Evolutionary conservation across 2,888 invertebrate species (phyloP), one percentile per base, ranked within the genome.

Genomic region (Priapulus caudatus): DNA sequence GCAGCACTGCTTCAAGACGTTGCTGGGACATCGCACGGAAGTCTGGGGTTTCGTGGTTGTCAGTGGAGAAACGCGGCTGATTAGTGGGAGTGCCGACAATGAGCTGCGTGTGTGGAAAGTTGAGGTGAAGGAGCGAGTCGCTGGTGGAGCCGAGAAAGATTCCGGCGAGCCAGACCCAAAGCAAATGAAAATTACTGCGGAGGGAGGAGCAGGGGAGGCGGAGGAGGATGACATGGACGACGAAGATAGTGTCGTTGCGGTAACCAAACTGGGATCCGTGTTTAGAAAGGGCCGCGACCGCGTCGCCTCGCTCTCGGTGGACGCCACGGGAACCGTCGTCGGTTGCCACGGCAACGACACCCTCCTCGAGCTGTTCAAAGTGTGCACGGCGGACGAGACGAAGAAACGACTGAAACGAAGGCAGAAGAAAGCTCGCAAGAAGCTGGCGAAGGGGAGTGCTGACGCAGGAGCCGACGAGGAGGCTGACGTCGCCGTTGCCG

Each of bases 1-100:
- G 3, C 86, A 91, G 63, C 86, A 90, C 65, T 97, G 95, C 70
- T 97, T 97, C 65, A 88, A 87, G 70, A 97, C 97, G 2, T 75
- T 98, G 48, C 82, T 88, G 43, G 92, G 89, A 45, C 73, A 72
- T 57, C 62, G 69, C 23, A 68, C 69, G 56, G 75, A 75, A 66
- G 92, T 92, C 76, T 92, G 92, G 86, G 82, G 84, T 45, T 79
- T 93, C 65, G 78, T 80, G 23, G 72, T 93, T 46, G 69, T 86
- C 22, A 83, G 83, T 65, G 78, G 87, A 63, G 87, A 86, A 64
- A 77, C 79, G 47, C 82, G 86, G 63, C 73, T 97, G 62, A 79
- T 95, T n/a, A 86, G 89, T 4, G 95, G 92, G 18, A 83, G 84
- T 59, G 81, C 82, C 56, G 90, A 91, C 67, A 81, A 81, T 59